Evolutionary conservation across 2,888 invertebrate species (phyloP), one percentile per base, ranked within the genome.

Genomic region (Kuschelorhynchus macadamiae): DNA sequence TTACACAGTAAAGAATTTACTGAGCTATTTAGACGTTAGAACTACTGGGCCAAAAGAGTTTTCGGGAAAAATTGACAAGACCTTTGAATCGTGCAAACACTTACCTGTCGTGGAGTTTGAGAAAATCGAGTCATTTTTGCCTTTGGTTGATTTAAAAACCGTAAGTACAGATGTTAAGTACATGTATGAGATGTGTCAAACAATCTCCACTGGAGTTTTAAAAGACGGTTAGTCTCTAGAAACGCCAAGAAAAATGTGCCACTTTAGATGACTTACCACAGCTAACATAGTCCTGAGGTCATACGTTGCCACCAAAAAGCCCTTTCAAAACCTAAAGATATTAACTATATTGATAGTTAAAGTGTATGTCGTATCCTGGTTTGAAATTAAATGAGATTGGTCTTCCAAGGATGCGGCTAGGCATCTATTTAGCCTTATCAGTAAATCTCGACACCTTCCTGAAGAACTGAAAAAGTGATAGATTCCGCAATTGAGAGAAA

Each of bases 281-380:
- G 55, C 59, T 12, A 67, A 62, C 32, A 62, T 56, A 61, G 14
- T 67, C 7, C 62, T 67, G 11, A 44, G 62, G 18, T 33, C 60
- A 1, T 62, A 67, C 49, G 41, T 62, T 49, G 16, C 50, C 44
- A 62, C 67, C 18, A 32, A 50, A 12, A 16, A 42, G 16, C 61
- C 50, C n/a, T 59, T 47, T 44, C 16, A 59, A 47, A 57, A 46
- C 42, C 56, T 60, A 11, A 46, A 42, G 17, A 53, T 21, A 18
- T 33, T 66, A 42, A 72, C 72, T 12, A 71, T 70, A 7, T 76
- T 56, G 64, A 46, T 76, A 12, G 67, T 76, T 1, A 76, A 74
- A 73, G 73, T 71, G 33, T 76, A 75, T 50, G 75, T 75, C 44
- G 72, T 74, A 42, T 36, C 16, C 1, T 77, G 74, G 77, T 77